Evolutionary conservation across 1,140 invertebrate species (phyloP), one percentile per base, ranked within the genome.

Genomic region (Drosophila mauritiana): DNA sequence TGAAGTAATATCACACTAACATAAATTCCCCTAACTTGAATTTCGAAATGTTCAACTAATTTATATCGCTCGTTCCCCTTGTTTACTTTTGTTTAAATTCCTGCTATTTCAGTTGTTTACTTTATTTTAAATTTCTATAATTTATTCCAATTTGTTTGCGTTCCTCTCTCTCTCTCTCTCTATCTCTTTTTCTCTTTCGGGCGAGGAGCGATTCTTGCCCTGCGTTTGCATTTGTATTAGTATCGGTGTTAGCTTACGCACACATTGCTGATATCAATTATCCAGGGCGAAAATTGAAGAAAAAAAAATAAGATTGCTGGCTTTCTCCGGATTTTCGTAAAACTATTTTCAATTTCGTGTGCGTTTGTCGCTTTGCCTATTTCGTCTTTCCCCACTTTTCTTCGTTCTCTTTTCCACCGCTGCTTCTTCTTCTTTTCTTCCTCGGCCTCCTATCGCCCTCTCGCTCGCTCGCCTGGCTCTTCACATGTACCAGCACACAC

Each of bases 261-360:
- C 52, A 37, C 54, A 58, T 54, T 58, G 17, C 5, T 15, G 1
- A 34, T 34, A 31, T 51, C 15, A 4, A 51, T 51, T 34, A 34
- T 34, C 27, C 48, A 51, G 27, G 11, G 31, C 0, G 11, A 17
- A 31, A 51, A n/a, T 11, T 12, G 1, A 11, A 22, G 13, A n/a
- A 22, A 13, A n/a, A 25, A 8, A 27, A 31, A 5, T 22, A 15
- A 51, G 48, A 51, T 51, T 64, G 64, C 36, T 69, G 59, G 61
- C 72, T 76, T 80, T 80, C 68, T 15, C 67, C 62, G 56, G 70
- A 48, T 64, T 73, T 80, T 68, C 57, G 73, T 85, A 59, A 59
- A 75, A 55, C 46, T 17, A 64, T 82, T 81, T 84, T 83, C 72
- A 75, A 79, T 81, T 79, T 83, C 70, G 64, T 61, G 65, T 84